Evolutionary conservation across 2,113 vertebrate species (phyloP), one percentile per base, ranked within the genome.

Genomic region (Corvus moneduloides): DNA sequence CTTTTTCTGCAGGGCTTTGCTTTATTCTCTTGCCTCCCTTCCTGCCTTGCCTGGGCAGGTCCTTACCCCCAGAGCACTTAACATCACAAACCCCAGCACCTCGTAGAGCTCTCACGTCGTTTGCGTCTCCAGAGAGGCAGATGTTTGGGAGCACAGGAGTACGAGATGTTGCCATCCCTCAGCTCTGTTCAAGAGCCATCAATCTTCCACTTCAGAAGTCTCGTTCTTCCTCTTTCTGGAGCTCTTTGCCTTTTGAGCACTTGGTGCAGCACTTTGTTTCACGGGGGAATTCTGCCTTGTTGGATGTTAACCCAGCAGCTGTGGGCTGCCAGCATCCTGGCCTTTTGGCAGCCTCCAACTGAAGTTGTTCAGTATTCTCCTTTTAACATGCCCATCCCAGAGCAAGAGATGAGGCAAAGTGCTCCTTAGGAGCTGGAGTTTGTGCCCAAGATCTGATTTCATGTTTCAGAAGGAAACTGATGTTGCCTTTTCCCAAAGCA

Each of bases 41-140:
- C 52, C 66, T 78, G 48, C 77, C 75, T 86, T 35, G 48, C 52
- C 77, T 64, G 39, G 33, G 30, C 79, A 80, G 62, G 18, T 83
- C 86, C 80, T 84, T 44, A 64, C 30, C 69, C 79, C 62, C 0
- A 0, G 71, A 85, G 55, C 68, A 41, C 54, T 93, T 93, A 84
- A 67, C 94, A 97, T 90, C 63, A 92, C 89, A 95, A 91, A 84
- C 64, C 22, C 48, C 82, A 44, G 61, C 2, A 0, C 74, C 63
- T 39, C 1, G 2, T 30, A 76, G 80, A 89, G 26, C 62, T 33
- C 39, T 61, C 8, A 3, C 0, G 0, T 33, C 33, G 52, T 97
- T 95, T 94, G 90, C 85, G 84, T 93, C 82, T 90, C 84, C 93
- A 90, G 93, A 88, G 89, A 95, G 93, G 76, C 90, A 95, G 85